Base-by-base conservation (phyloP, 2,888 invertebrate genomes). In the Drosophila mayaguana region DNA sequence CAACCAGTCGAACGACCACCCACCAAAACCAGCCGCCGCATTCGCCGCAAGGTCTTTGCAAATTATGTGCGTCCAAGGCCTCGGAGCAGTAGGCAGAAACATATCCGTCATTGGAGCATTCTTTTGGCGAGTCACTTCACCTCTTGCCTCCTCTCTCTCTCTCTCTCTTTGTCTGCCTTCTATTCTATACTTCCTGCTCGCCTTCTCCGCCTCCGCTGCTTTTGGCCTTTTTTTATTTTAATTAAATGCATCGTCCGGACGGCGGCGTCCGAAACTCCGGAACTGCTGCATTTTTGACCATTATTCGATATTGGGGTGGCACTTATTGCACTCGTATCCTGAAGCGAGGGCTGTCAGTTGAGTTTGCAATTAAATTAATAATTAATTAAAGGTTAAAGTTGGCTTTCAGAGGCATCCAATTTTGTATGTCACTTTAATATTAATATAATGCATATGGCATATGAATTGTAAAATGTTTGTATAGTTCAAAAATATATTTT, bases 201-300 rank as follows among this genome's bases (percentile, higher is more conserved):
- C 11, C 2, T 11, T 20, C 18, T 32, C 12, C 45, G 40, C 28
- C 32, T n/a, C 38, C 40, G 36, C 20, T 50, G 71, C 48, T 55
- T 68, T 43, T 45, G 14, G 34, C 28, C 9, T 54, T 28, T 51
- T 57, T 25, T 57, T 28, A 11, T 66, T 72, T 77, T 88, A 88
- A 83, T 88, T 83, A 85, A 88, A 83, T 88, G 83, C 88, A 77
- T 66, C 70, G 66, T 70, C 61, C 77, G 57, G 60, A 22, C 65
- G 63, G 32, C 65, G 63, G 63, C 50, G 63, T 20, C 45, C 79
- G 62, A 45, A 65, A 55, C 25, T 55, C 54, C 40, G n/a, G 40
- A n/a, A 40, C n/a, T 25, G 56, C 57, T 62, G 72, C 75, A 66
- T 50, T 67, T 78, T 63, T 77, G 75, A 77, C 80, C 77, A 77